Base-by-base conservation (phyloP, 1,140 invertebrate species). In the Euschistus heros region DNA sequence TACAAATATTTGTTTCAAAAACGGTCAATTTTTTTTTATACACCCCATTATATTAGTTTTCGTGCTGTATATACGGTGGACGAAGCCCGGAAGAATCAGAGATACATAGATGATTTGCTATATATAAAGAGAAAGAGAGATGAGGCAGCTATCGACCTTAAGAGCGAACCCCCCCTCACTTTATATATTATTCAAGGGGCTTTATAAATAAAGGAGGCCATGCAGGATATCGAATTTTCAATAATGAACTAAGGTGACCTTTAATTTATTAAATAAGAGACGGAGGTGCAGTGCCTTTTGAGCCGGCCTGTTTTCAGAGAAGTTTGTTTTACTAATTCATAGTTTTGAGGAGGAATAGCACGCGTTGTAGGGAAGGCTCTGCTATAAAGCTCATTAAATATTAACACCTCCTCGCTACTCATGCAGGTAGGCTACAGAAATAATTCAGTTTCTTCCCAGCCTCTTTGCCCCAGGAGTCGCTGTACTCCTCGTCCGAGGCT, bases 231-330 rank as follows among this genome's bases (percentile, higher is more conserved):
- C 61, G 67, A 68, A 68, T 68, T 66, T 68, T 68, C 52, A 68
- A 68, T 68, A 66, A 68, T 68, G 62, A 66, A 68, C 66, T 59
- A 59, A 68, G 67, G 62, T 59, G 64, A 66, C 66, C 61, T 62
- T 66, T 68, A 68, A 68, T 68, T 68, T 68, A 68, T 68, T 68
- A 68, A 68, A 66, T 68, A 68, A 68, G 61, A n/a, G 63, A 50
- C 24, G 26, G 24, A 17, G 60, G 63, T 46, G 44, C 47, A 55
- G 20, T 61, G 66, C 66, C 66, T 68, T 68, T 68, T 68, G 67
- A 68, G 67, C 65, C 33, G 30, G 33, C 64, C 61, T 63, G 65
- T 66, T 67, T 63, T 63, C 62, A 62, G 50, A 68, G 64, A 68
- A 68, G 67, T 68, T 68, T 65, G 37, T 60, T 54, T 68, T 68